Evolutionary conservation across 2,113 vertebrate species (phyloP), one percentile per base, ranked within the genome.

Genomic region (Rallus limicola): DNA sequence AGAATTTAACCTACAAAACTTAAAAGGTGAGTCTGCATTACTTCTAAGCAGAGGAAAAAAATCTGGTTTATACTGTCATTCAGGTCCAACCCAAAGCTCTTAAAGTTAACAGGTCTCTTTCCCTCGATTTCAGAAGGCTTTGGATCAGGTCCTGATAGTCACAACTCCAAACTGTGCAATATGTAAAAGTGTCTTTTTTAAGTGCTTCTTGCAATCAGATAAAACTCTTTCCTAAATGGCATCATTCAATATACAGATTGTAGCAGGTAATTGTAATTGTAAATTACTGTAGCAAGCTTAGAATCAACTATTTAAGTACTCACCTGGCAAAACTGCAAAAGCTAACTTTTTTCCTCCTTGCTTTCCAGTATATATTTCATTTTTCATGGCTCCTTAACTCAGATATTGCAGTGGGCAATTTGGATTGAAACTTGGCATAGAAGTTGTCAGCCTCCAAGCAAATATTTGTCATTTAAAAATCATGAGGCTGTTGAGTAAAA

Each of bases 401-500:
- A 88, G 40, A 96, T 72, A 93, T 60, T 92, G 65, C 93, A 94
- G 82, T 76, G 86, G 88, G 90, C 65, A 93, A 50, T 96, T 95
- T 93, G 64, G 68, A 86, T 79, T 97, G 93, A 97, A 96, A 97
- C 84, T 97, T 98, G 96, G 96, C 95, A 92, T 77, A 69, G 67
- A 91, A 10, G 2, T 69, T 94, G 83, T 84, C 72, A 81, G 92
- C 92, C 94, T 97, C 58, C 78, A 86, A 97, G 97, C 92, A 97
- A 97, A 97, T 97, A 97, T 97, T 97, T 97, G 95, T 97, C 96
- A 96, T 96, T 95, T 96, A 82, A 92, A 97, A 95, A 92, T 95
- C 90, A 70, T 78, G 85, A 92, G 81, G 71, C 88, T 90, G 70
- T 92, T 94, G 78, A 95, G 76, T 87, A 93, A 88, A 92, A 82